phyloP scores from a whole-genome alignment of 2,113 vertebrate genomes.

The Naja naja region DNA sequence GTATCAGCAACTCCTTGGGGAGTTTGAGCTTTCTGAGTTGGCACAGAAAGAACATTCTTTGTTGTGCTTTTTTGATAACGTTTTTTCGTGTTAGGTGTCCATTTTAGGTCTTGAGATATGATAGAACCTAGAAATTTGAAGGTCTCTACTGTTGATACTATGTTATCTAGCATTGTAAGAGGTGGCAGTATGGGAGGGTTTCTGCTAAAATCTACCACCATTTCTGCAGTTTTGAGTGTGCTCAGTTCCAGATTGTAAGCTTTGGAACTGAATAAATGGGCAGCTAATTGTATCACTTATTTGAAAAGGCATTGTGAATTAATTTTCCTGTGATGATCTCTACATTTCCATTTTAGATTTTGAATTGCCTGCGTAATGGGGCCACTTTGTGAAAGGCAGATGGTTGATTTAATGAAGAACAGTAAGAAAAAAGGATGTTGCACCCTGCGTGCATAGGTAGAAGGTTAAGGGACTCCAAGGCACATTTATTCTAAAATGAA shows the following conservation, averaged over 20 bases:
- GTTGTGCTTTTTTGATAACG: too few species aligned
- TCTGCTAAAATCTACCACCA: too few species aligned
- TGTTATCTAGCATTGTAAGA: too few species aligned
- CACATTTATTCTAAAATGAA: neutral
- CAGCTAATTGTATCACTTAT: neutral
- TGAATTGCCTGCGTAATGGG: neutral
- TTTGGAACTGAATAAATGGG: neutral
- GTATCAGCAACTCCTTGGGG: too few species aligned
- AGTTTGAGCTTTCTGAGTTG: too few species aligned
- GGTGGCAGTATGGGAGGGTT: too few species aligned
- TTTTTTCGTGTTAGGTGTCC: too few species aligned
- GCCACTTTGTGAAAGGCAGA: neutral
- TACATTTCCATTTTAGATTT: neutral
- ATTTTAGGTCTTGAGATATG: too few species aligned
- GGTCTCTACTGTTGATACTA: too few species aligned
- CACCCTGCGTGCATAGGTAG: neutral
- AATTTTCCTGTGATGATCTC: neutral
- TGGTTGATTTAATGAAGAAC: neutral
- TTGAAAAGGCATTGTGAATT: neutral
- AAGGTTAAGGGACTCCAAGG: conserved; percentile 13
- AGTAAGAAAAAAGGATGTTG: neutral
- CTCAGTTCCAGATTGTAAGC: neutral
- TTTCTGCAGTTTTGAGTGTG: too few species aligned
- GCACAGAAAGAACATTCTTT: too few species aligned
- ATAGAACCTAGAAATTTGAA: too few species aligned